Conservation (phyloP, 2,797 vertebrate genomes). For the Phoxinus dragarum region DNA sequence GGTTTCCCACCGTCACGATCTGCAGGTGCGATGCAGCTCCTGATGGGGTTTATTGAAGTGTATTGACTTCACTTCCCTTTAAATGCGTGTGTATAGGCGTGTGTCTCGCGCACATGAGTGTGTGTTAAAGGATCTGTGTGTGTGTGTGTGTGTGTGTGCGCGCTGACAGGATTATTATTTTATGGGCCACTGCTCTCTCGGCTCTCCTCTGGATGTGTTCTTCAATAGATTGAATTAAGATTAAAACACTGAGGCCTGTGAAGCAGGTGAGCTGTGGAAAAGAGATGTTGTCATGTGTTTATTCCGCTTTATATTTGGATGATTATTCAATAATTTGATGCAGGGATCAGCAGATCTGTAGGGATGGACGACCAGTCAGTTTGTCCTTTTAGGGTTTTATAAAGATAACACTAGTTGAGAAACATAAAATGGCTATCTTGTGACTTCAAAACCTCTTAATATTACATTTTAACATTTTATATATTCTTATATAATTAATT, state of each 20-base stretch:
- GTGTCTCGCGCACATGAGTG: neutral
- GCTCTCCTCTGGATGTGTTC: slow-evolving; percentile 75
- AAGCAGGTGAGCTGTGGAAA: slow-evolving; percentile 69
- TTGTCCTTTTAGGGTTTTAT: slow-evolving; percentile 9
- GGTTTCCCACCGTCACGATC: slow-evolving; percentile 37
- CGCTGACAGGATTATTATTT: slow-evolving; percentile 77
- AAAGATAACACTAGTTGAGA: neutral
- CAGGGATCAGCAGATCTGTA: slow-evolving; percentile 65
- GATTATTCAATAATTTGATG: slow-evolving; percentile 68
- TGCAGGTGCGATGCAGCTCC: slow-evolving; percentile 34
- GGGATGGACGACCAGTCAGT: slow-evolving; percentile 56
- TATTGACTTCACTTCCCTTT: slow-evolving; percentile 37
- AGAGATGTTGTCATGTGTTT: slow-evolving; percentile 79
- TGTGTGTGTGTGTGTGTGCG: slow-evolving; percentile 13
- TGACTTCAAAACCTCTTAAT: neutral
- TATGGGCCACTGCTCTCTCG: slow-evolving; percentile 77
- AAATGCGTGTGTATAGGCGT: slow-evolving; percentile 51
- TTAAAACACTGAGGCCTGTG: slow-evolving; percentile 74
- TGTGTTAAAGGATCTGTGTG: slow-evolving; percentile 28
- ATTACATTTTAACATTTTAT: too few species aligned
- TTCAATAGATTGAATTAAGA: slow-evolving; percentile 83
- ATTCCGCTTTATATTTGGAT: slow-evolving; percentile 70
- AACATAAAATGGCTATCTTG: neutral
- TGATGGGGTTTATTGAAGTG: slow-evolving; percentile 29
- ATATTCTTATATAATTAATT: neutral